A percentile compares a stretch with the other conserved stretches of the same genome.
Conservation (phyloP, 2,113 vertebrate species). For the Chelonoidis abingdonii region DNA sequence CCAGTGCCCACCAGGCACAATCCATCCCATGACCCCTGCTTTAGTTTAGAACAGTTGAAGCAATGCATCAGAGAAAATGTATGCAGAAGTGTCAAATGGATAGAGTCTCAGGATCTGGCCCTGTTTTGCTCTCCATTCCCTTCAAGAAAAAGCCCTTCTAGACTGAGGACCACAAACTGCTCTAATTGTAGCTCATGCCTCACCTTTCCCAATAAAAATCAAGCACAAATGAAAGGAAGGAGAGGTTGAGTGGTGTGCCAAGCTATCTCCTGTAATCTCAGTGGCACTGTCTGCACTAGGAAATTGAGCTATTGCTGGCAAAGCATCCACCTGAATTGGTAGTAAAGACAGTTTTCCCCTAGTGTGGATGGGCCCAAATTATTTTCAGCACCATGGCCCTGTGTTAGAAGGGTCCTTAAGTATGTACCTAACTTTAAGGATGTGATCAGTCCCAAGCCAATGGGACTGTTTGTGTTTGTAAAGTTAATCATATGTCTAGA, state of each 20-base stretch:
- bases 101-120: neutral
- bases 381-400: neutral
- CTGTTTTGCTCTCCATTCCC: neutral
- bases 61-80: neutral
- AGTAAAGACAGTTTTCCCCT: neutral
- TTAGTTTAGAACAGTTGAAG: neutral
- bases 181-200: fast-evolving
- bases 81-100: fast-evolving
- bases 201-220: neutral
- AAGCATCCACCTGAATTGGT: neutral
- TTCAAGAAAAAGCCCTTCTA: neutral
- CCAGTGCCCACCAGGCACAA: neutral
- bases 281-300: neutral
- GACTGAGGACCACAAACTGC: neutral
- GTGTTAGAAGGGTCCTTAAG: neutral
- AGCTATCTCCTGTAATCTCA: neutral
- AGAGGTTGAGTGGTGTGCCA: neutral
- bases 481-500: neutral
- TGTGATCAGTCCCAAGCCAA: neutral
- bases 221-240: neutral
- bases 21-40: neutral
- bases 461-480: neutral
- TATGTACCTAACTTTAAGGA: neutral
- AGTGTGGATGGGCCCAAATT: neutral
- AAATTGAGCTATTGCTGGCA: neutral